Evolutionary conservation across 1,140 invertebrate genomes (phyloP), one percentile per base, ranked within the genome.

Genomic region (Cherax destructor): DNA sequence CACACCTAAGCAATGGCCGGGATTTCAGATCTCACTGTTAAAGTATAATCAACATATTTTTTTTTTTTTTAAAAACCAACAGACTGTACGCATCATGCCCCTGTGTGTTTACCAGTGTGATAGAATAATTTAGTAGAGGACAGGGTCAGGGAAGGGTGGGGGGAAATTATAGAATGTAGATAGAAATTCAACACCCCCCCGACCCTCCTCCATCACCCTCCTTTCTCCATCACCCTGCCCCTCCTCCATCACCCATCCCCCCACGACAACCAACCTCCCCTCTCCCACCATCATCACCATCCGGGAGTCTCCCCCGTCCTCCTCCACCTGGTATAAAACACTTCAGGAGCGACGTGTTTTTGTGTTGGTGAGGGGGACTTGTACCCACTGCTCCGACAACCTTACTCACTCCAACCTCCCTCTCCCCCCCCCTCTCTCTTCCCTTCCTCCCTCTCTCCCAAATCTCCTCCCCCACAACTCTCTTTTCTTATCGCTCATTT

Each of bases 301-400:
- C 52, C 52, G 0, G 52, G 52, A 13, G 52, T 13, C 52, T 56
- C 52, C 3, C 7, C 52, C 52, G 11, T 65, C 10, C 61, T 65
- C 18, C 61, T 65, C 61, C 30, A 24, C 80, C 49, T 41, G 81
- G 81, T 83, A 83, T 69, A 69, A 83, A 65, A 83, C 81, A 83
- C 81, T 83, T 49, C 52, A 83, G 59, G 52, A 69, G 16, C 47
- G 30, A 47, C 30, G 24, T 41, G 81, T 83, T 59, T 83, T 83
- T 83, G 81, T 83, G 81, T 13, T 83, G 81, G 81, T 83, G 81
- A 83, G 59, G 81, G 59, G 81, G 59, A 69, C 81, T 41, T 83
- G 52, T 69, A 16, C n/a, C 21, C 5, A 16, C 61, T 65, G 10
- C 61, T 74, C 69, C 21, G n/a, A 13, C 69, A 30, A 79, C 77